Conservation (phyloP, 1,140 invertebrate genomes). For the Trichonephila clavipes region DNA sequence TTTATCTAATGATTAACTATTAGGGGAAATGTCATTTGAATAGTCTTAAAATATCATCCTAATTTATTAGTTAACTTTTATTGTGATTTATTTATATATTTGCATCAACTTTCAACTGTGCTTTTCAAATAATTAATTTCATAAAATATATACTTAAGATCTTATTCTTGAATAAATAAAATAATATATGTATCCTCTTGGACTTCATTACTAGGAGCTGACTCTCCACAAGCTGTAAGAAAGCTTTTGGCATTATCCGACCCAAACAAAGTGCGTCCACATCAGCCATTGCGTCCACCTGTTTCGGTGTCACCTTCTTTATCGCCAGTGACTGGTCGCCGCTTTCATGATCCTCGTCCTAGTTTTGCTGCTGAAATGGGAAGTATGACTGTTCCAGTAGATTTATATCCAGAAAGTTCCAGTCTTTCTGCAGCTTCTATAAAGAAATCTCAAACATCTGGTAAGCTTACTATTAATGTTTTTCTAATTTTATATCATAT, state of each 20-base stretch:
- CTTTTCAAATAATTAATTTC: too few species aligned
- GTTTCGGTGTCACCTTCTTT: constrained; percentile 83
- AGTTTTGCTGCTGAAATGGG: constrained; percentile 93
- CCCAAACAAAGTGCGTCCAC: constrained; percentile 90
- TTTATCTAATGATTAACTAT: too few species aligned
- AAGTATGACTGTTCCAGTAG: constrained; percentile 89
- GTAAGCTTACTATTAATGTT: constrained; percentile 81
- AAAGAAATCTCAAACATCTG: constrained; percentile 91
- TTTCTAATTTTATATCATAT: not conserved
- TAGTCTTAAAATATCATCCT: too few species aligned
- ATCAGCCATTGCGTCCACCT: constrained; percentile 87
- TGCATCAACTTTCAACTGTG: too few species aligned
- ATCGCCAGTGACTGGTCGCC: constrained; percentile 80
- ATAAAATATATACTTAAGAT: too few species aligned
- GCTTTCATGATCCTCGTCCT: constrained; percentile 81
- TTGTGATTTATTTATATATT: too few species aligned
- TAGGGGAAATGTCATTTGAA: too few species aligned
- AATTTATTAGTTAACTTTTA: too few species aligned
- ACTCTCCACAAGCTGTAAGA: constrained; percentile 96
- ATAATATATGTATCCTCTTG: not conserved
- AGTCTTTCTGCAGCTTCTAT: constrained; percentile 94
- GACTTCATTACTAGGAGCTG: constrained; percentile 85
- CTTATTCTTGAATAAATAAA: not conserved
- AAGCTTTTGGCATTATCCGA: constrained; percentile 92
- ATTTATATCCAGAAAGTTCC: constrained; percentile 95